phyloP scores from a whole-genome alignment of 2,888 invertebrate genomes.

The Eristalinus sepulchralis region DNA sequence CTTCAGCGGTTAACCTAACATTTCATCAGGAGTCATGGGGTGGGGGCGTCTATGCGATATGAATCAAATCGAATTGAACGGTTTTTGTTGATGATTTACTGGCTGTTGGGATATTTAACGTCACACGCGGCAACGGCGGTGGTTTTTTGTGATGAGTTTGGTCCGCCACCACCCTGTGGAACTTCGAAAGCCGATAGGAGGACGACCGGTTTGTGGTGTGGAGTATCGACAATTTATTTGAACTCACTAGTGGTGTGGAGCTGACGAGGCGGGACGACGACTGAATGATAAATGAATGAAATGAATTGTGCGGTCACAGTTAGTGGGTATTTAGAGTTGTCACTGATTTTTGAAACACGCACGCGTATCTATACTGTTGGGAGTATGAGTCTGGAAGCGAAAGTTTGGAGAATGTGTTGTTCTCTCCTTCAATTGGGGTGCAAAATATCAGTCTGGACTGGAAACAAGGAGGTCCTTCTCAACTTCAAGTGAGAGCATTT shows the following conservation, averaged over 20 bases:
- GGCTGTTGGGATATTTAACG: constrained; percentile 32
- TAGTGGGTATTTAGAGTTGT: background rate
- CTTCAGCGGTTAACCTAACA: constrained; percentile 50
- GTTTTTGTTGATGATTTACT: constrained; percentile 59
- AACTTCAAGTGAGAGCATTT: too few relatives aligned
- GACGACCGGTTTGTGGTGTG: background rate
- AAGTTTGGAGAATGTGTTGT: too few relatives aligned
- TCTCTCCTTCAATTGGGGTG: too few relatives aligned
- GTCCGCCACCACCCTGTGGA: too few relatives aligned
- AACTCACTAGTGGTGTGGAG: background rate
- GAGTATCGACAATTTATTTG: constrained; percentile 47
- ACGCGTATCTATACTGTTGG: too few relatives aligned
- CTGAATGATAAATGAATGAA: constrained; percentile 49
- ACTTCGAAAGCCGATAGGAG: too few relatives aligned
- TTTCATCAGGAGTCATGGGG: constrained; percentile 25
- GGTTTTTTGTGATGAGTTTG: constrained; percentile 23
- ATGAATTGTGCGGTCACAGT: background rate
- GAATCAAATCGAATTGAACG: constrained; percentile 42
- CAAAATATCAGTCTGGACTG: too few relatives aligned
- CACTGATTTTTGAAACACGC: background rate
- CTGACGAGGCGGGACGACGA: constrained; percentile 9
- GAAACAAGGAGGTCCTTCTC: too few relatives aligned
- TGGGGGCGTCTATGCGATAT: constrained; percentile 25
- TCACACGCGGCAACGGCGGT: background rate
- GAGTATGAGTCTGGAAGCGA: too few relatives aligned